Base-by-base conservation (phyloP, 2,113 vertebrate species). In the Rhinoderma darwinii region DNA sequence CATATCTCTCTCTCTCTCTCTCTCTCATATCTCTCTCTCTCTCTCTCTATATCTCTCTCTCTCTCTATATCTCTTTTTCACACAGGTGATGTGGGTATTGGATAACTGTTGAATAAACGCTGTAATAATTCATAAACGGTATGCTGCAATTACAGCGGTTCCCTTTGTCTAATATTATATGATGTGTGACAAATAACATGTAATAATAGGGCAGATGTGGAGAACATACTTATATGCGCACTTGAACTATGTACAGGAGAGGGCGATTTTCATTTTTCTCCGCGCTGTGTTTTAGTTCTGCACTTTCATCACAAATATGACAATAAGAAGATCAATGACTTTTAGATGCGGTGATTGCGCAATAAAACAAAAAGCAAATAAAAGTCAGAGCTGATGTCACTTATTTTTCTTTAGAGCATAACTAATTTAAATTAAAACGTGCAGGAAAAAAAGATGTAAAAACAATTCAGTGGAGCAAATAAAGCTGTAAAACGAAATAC, bases 241-340 rank as follows among this genome's bases (percentile, higher is more conserved):
- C 66, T 73, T 39, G 43, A 37, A 17, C 47, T 68, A 2, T 14
- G 66, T 44, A 83, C 82, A 73, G 66, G 82, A 84, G 82, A 73
- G 61, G 59, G 51, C 5, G 54, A 73, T 84, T 70, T 66, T 1
- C 41, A 11, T 20, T n/a, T 82, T n/a, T 83, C 43, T 39, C n/a
- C 18, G 72, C 5, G 44, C 82, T 39, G 63, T n/a, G 44, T 37
- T 83, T 70, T 25, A 35, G 22, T 47, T 76, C 39, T 32, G n/a
- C 68, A 32, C 30, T 61, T 61, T 66, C 35, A 44, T 77, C 74
- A 77, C 27, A 47, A 44, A 78, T 5, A 5, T 61, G 56, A 47
- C 59, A 85, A 47, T 66, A 66, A 11, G 20, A 85, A n/a, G 84
- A 75, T 78, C 12, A 17, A 66, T 50, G 41, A 14, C 54, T 85